Conservation (phyloP, 1,140 invertebrate genomes). For the Pseudachorutes palmiensis region DNA sequence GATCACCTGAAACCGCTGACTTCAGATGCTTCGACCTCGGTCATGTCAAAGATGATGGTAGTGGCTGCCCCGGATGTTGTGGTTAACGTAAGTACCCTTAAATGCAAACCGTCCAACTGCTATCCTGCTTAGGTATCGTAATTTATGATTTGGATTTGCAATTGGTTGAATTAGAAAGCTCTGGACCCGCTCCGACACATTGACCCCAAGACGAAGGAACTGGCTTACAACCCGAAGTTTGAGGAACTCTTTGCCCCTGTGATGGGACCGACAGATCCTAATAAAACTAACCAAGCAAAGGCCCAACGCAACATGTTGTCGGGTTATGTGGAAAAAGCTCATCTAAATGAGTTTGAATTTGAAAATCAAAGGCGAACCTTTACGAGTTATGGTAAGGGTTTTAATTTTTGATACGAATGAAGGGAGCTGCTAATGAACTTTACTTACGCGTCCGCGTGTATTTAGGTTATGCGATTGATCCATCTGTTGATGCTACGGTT, state of each 20-base stretch:
- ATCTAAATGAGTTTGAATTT: constrained; percentile 96
- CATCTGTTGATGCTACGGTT: constrained; percentile 63
- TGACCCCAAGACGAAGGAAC: constrained; percentile 66
- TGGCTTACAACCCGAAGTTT: constrained; percentile 87
- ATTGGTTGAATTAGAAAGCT: constrained; percentile 25
- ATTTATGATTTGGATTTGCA: background rate
- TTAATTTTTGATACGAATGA: no score
- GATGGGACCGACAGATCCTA: constrained; percentile 83
- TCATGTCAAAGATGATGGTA: constrained; percentile 52
- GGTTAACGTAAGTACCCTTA: constrained; percentile 53
- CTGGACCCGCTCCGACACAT: constrained; percentile 47
- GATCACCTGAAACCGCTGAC: constrained; percentile 51
- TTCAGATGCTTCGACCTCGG: constrained; percentile 43
- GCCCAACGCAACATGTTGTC: constrained; percentile 84
- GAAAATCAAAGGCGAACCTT: constrained; percentile 96
- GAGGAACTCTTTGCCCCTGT: constrained; percentile 91
- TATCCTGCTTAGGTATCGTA: no score
- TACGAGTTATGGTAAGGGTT: constrained; percentile 65
- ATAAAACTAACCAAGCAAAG: constrained; percentile 76
- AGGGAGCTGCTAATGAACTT: no score
- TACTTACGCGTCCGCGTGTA: no score
- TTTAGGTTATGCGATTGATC: constrained; percentile 83
- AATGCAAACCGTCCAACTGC: background rate
- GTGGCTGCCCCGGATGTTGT: constrained; percentile 71
- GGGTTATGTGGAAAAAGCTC: constrained; percentile 89